Percentiles rank a stretch among this genome's conserved stretches.
phyloP scores from a whole-genome alignment of 2,113 vertebrate species.

The Montifringilla adamsi region DNA sequence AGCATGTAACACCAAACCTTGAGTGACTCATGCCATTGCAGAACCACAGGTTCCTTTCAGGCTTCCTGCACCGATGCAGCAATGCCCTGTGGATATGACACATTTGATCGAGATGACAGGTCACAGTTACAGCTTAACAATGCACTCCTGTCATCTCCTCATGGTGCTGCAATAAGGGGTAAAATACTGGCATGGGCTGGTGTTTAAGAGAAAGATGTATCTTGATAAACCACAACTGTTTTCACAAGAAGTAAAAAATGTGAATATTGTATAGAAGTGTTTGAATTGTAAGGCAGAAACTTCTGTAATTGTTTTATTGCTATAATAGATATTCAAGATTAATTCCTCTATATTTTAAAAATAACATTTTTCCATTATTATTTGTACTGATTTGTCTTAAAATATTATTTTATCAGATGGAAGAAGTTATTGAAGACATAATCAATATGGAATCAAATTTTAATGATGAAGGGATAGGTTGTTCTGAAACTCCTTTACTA shows the following conservation, averaged over 20 bases:
- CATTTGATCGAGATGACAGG: neutral
- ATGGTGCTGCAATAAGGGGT: neutral
- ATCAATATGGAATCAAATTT: constrained; percentile 90
- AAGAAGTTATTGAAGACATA: constrained; percentile 92
- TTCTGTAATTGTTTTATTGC: neutral
- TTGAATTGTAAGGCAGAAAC: neutral
- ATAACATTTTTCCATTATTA: neutral
- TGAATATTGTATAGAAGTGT: neutral
- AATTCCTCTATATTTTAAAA: neutral
- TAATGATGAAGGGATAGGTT: constrained; percentile 87
- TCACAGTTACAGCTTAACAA: neutral
- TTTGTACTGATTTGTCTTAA: constrained; percentile 12
- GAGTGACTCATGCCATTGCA: neutral
- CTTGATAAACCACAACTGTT: neutral
- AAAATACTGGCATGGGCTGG: neutral
- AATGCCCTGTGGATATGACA: neutral
- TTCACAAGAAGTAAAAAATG: neutral
- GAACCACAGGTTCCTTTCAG: neutral
- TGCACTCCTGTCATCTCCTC: neutral
- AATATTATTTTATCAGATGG: constrained; percentile 80
- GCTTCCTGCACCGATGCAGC: neutral
- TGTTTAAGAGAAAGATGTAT: neutral
- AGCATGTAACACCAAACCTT: neutral
- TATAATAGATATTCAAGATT: neutral
- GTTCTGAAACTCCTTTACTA: constrained; percentile 83